Evolutionary conservation across 2,888 invertebrate species (phyloP).

Genomic region (Orchesella flavescens): DNA sequence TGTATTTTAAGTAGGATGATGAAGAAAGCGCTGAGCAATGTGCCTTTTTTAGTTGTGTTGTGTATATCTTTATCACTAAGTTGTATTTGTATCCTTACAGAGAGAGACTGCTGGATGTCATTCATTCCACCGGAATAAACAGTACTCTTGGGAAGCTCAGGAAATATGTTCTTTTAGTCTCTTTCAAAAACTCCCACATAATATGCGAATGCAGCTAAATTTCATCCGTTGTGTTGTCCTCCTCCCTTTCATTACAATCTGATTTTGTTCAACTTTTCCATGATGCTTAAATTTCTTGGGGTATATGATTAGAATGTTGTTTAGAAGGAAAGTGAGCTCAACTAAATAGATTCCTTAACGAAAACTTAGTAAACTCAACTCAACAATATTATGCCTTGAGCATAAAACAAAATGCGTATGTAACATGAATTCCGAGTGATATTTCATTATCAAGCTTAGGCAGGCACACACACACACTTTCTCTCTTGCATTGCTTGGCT

Average conservation of each 20-base stretch:
- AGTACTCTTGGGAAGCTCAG: conserved; percentile 13
- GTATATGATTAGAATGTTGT: not conserved
- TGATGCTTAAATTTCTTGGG: conserved; percentile 1
- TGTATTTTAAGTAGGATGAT: not conserved
- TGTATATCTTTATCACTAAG: not conserved
- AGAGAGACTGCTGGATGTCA: conserved; percentile 21
- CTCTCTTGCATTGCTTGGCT: too few relatives aligned
- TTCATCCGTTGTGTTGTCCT: conserved; percentile 5
- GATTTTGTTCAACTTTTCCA: not conserved
- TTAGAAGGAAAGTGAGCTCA: not conserved
- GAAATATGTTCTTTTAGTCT: conserved; percentile 1
- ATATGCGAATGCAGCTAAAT: not conserved
- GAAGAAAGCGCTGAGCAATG: not conserved
- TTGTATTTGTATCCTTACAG: conserved; percentile 8
- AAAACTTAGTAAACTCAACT: too few relatives aligned
- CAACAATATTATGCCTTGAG: too few relatives aligned
- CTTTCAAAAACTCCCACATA: not conserved
- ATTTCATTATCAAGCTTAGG: too few relatives aligned
- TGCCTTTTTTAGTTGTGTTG: not conserved
- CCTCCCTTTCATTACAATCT: conserved; percentile 3
- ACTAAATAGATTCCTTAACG: not conserved
- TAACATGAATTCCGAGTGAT: too few relatives aligned
- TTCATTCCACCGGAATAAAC: conserved; percentile 33
- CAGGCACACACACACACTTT: too few relatives aligned
- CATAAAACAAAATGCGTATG: too few relatives aligned